Evolutionary conservation across 2,113 vertebrate species (phyloP), one percentile per base, ranked within the genome.

Genomic region (Myotis yumanensis): DNA sequence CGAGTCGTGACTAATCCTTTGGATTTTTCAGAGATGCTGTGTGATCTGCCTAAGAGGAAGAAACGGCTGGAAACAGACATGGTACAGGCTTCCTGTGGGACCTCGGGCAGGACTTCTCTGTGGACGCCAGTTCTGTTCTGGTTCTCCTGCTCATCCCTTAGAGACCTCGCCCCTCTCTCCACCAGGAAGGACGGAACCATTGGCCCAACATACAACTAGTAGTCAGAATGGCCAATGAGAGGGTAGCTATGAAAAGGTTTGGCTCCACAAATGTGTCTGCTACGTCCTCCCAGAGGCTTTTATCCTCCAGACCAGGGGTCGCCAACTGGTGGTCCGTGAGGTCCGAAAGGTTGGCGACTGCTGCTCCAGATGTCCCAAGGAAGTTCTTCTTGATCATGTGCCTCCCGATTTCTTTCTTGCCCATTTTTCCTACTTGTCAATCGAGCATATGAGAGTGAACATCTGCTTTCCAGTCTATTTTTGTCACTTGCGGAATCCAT

Each of bases 371-470:
- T 32, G 87, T n/a, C 43, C 40, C 10, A 11, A 54, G 22, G 8
- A 32, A 68, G 52, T 71, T 71, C 59, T 69, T 91, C 62, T 59
- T 51, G 68, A 17, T 14, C 35, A 69, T 15, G 30, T 17, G 28
- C 20, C 28, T 90, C 72, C 43, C 2, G 1, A 48, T 1, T 64
- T 66, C 73, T 72, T 88, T 82, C 73, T 76, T 89, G 30, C 46
- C 77, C 80, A 73, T 20, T 9, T 84, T 48, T 88, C 32, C 83
- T 84, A 52, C 83, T 76, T 97, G 59, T 86, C 96, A 93, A 85
- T 48, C 89, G 86, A 86, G 72, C 52, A 23, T 0, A 4, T 62
- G 80, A 96, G 68, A 90, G 80, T 80, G 66, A 93, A 81, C 75
- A 96, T 95, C 0, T 92, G 57, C 90, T 90, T 94, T 71, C 7